These are phyloP conservation scores for Sogatella furcifera DNA, from an alignment of 1,140 invertebrate species.

Conservation along the genomic window DNA sequence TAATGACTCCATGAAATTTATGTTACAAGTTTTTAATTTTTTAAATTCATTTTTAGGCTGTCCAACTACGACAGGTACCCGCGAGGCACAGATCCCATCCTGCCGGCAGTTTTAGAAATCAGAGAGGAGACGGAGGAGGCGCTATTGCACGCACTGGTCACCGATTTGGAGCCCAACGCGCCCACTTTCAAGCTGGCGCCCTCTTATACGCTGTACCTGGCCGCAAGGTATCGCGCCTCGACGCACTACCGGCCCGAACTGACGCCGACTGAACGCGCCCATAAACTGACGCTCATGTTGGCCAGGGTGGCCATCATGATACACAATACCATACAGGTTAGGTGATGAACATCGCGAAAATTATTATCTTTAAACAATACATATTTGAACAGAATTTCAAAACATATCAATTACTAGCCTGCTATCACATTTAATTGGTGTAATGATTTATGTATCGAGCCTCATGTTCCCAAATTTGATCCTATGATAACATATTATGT, in stretches of 20 bases:
- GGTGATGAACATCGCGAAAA: background rate
- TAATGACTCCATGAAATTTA: no score
- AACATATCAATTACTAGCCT: no score
- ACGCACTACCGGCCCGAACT: slow-evolving; percentile 87
- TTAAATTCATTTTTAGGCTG: slow-evolving; percentile 27
- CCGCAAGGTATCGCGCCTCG: slow-evolving; percentile 81
- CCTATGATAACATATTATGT: no score
- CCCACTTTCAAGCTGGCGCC: slow-evolving; percentile 82
- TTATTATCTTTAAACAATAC: no score
- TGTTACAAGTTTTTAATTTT: no score
- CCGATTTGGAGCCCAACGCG: slow-evolving; percentile 72
- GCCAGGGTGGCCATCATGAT: slow-evolving; percentile 82
- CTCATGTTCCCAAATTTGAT: no score
- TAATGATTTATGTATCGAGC: no score
- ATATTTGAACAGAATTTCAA: no score
- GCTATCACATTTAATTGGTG: no score
- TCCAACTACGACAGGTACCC: slow-evolving; percentile 42
- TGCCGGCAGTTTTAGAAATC: slow-evolving; percentile 90
- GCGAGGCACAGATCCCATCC: slow-evolving; percentile 72
- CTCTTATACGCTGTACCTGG: slow-evolving; percentile 90
- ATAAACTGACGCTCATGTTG: slow-evolving; percentile 76
- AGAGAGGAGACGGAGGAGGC: slow-evolving; percentile 87
- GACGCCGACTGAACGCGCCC: slow-evolving; percentile 79
- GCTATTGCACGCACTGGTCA: slow-evolving; percentile 77
- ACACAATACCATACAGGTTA: slow-evolving; percentile 67